Evolutionary conservation across 2,797 vertebrate species (phyloP).

Genomic region (Mionectes olivaceus): DNA sequence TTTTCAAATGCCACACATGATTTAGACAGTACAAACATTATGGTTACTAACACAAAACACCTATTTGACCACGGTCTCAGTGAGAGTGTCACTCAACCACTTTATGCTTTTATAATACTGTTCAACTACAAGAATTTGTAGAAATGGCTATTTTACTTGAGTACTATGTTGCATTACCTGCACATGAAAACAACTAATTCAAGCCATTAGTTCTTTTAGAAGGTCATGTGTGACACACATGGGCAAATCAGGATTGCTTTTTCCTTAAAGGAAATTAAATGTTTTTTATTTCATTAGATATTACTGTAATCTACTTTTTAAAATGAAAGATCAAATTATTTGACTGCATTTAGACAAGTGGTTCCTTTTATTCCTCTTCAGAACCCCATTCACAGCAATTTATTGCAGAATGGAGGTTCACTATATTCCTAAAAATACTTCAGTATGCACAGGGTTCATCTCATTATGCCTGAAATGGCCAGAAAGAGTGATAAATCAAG

Average conservation of each 20-base stretch:
- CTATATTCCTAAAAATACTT: background rate
- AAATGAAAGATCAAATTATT: background rate
- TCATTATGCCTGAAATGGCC: background rate
- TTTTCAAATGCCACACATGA: background rate
- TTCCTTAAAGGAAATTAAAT: background rate
- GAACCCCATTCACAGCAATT: background rate
- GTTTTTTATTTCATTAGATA: background rate
- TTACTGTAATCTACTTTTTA: background rate
- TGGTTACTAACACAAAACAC: background rate
- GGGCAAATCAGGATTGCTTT: background rate
- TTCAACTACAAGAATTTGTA: background rate
- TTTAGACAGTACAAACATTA: background rate
- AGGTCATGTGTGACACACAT: background rate
- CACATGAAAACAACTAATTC: background rate
- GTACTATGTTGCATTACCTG: background rate
- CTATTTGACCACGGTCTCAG: background rate
- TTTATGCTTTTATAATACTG: background rate
- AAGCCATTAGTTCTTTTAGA: background rate
- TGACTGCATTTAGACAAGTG: background rate
- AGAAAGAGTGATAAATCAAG: background rate
- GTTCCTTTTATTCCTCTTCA: background rate
- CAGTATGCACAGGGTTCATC: background rate
- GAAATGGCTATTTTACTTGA: background rate
- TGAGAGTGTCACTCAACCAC: background rate
- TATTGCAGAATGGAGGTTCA: background rate